A percentile compares a stretch with the other conserved stretches of the same genome.
These are phyloP conservation scores for Alloscopus bannaensis DNA, from an alignment of 2,888 invertebrate species.

Conservation along the genomic window DNA sequence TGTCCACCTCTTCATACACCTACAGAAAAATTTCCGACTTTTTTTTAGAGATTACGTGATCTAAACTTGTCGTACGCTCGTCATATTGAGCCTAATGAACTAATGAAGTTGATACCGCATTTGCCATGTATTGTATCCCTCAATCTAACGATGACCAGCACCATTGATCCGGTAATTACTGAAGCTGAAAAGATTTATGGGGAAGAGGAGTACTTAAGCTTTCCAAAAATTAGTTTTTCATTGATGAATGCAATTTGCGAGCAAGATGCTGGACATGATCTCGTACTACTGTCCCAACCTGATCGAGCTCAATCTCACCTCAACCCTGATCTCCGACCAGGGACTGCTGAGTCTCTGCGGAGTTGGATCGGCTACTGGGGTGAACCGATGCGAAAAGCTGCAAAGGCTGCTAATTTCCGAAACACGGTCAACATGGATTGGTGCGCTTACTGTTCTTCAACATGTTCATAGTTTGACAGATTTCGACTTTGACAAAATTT, in stretches of 20 bases:
- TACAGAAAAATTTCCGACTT: background rate
- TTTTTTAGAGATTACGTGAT: conserved; percentile 70
- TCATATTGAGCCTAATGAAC: conserved; percentile 73
- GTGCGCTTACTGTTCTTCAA: conserved; percentile 73
- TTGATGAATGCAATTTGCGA: too few relatives aligned
- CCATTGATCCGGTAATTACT: conserved; percentile 74
- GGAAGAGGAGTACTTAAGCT: background rate
- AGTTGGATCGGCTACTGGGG: conserved; percentile 66
- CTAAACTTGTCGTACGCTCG: conserved; percentile 74
- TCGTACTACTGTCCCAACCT: conserved; percentile 74
- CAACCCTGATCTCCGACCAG: conserved; percentile 74
- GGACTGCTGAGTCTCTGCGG: conserved; percentile 74
- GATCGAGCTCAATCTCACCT: conserved; percentile 74
- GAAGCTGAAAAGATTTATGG: background rate
- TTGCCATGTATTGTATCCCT: conserved; percentile 73
- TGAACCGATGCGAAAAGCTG: conserved; percentile 73
- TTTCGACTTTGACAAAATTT: conserved; percentile 75
- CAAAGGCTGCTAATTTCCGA: conserved; percentile 74
- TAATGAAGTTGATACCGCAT: conserved; percentile 73
- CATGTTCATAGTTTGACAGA: conserved; percentile 74
- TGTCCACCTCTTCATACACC: background rate
- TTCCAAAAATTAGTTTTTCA: background rate
- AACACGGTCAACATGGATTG: conserved; percentile 73
- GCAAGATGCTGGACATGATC: conserved; percentile 74
- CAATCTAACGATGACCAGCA: conserved; percentile 75